These are phyloP conservation scores for Cyanoramphus novaezelandiae DNA, from an alignment of 2,113 vertebrate species.

Conservation along the genomic window DNA sequence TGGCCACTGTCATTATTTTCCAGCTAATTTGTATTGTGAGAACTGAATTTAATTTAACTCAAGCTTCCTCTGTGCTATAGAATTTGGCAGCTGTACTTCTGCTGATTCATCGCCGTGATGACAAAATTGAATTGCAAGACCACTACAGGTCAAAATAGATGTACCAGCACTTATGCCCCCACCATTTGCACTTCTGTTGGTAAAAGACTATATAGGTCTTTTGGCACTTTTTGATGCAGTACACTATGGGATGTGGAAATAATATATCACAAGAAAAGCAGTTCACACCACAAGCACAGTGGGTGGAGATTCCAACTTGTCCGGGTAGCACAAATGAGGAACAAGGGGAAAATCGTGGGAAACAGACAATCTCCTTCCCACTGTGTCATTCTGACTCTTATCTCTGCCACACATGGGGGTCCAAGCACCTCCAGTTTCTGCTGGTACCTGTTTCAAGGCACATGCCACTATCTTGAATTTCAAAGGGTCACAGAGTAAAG, in stretches of 20 bases:
- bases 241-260: not conserved
- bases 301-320: not conserved
- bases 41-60: not conserved
- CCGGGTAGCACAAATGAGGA: not conserved
- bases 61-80: not conserved
- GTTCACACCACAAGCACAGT: not conserved
- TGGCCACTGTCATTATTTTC: not conserved
- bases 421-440: not conserved
- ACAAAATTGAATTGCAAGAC: not conserved
- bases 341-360: not conserved
- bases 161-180: not conserved
- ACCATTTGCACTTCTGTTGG: not conserved
- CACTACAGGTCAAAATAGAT: not conserved
- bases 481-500: not conserved
- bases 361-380: not conserved
- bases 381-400: not conserved
- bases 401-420: not conserved
- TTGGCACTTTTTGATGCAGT: not conserved
- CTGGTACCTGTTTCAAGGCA: not conserved
- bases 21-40: not conserved
- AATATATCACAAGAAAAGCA: not conserved
- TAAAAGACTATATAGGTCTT: not conserved
- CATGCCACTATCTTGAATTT: not conserved
- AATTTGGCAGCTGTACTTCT: not conserved
- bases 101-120: not conserved